phyloP scores from a whole-genome alignment of 2,113 vertebrate species.

The Reinhardtius hippoglossoides region DNA sequence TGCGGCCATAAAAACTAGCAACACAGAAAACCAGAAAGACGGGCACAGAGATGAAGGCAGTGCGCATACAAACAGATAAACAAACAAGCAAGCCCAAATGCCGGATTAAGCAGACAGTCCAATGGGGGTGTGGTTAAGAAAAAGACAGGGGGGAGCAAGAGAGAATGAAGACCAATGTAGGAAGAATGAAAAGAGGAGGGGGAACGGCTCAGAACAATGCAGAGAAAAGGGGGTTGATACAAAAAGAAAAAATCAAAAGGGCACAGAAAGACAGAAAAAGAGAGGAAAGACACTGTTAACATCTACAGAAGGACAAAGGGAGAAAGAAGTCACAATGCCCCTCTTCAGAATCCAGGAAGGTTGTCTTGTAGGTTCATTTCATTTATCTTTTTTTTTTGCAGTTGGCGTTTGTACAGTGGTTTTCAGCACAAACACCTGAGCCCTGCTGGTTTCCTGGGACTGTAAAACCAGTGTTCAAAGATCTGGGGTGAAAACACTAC shows the following conservation, averaged over 20 bases:
- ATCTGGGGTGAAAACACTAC: too few species aligned
- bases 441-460: not conserved
- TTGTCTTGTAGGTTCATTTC: not conserved
- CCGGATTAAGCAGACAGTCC: conserved; percentile 54
- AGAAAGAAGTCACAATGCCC: conserved; percentile 61
- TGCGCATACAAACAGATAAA: conserved; percentile 48
- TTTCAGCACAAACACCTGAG: not conserved
- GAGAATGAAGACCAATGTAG: conserved; percentile 31
- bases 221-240: conserved; percentile 12
- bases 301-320: conserved; percentile 67
- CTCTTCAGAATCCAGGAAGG: conserved; percentile 58
- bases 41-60: conserved; percentile 54
- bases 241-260: conserved; percentile 31
- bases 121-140: conserved; percentile 39
- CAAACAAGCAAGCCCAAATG: conserved; percentile 59
- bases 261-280: conserved; percentile 67
- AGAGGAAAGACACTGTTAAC: conserved; percentile 81
- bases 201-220: conserved; percentile 38
- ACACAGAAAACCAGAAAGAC: conserved; percentile 74
- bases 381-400: not conserved
- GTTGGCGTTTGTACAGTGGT: not conserved
- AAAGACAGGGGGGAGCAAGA: conserved; percentile 14
- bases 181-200: conserved; percentile 31
- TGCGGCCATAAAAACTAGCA: conserved; percentile 84
- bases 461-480: too few species aligned